Evolutionary conservation across 2,888 invertebrate species (phyloP).

Genomic region (Lithophane leautieri): DNA sequence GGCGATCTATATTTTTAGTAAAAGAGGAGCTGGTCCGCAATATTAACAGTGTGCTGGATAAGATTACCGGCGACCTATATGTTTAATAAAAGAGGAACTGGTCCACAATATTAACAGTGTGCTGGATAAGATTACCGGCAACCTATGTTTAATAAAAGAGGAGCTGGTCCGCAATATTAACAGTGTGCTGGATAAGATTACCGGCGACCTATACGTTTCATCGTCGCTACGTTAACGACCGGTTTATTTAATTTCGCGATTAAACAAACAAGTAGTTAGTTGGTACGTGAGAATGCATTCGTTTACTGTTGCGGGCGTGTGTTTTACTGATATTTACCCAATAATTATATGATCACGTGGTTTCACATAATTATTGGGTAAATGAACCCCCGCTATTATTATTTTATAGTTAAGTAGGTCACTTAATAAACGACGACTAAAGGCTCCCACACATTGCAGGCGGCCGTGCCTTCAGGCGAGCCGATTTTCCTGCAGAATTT

Average conservation of each 20-base stretch:
- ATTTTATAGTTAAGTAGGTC: background rate
- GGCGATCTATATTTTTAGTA: too few relatives aligned
- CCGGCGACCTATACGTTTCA: conserved; percentile 36
- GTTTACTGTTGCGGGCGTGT: background rate
- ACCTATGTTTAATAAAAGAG: conserved; percentile 39
- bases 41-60: too few relatives aligned
- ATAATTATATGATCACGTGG: background rate
- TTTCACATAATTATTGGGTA: background rate
- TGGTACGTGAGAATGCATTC: background rate
- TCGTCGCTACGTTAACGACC: conserved; percentile 16
- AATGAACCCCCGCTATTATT: too few relatives aligned
- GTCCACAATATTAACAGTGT: conserved; percentile 3
- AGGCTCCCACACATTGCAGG: background rate
- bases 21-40: too few relatives aligned
- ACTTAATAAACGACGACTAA: background rate
- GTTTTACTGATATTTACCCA: background rate
- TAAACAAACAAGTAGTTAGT: conserved; percentile 16
- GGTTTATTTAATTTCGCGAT: conserved; percentile 27
- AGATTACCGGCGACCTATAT: too few relatives aligned
- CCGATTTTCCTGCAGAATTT: too few relatives aligned
- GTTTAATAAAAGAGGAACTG: conserved; percentile 20
- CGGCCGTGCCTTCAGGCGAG: background rate
- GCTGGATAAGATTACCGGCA: conserved; percentile 25
- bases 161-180: conserved; percentile 11
- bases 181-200: conserved; percentile 24